Evolutionary conservation across 2,113 vertebrate species (phyloP).

Genomic region (Todiramphus chloris): DNA sequence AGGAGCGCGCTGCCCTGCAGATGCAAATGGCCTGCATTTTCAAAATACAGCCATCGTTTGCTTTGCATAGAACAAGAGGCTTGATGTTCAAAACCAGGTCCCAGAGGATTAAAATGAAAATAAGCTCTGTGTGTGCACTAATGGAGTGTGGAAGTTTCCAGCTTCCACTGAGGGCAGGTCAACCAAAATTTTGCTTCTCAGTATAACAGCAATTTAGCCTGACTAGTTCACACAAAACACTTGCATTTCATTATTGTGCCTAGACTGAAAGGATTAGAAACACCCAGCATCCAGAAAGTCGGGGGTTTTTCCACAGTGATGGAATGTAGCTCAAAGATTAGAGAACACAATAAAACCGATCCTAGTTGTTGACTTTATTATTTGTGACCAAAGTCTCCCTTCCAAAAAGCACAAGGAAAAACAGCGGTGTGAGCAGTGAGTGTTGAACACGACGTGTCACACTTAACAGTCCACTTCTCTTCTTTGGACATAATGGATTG

Average conservation of each 20-base stretch:
- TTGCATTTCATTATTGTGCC: not conserved
- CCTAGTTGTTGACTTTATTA: not conserved
- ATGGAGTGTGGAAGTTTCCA: not conserved
- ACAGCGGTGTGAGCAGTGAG: not conserved
- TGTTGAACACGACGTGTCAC: not conserved
- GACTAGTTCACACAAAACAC: not conserved
- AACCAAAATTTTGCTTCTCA: not conserved
- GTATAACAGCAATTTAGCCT: not conserved
- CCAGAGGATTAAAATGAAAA: not conserved
- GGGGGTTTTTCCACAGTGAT: not conserved
- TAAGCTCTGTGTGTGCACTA: not conserved
- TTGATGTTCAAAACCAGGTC: not conserved
- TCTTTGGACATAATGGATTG: not conserved
- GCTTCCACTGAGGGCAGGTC: not conserved
- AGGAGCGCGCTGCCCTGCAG: not conserved
- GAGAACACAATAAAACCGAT: not conserved
- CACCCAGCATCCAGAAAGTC: not conserved
- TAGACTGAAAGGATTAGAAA: not conserved
- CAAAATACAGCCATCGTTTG: not conserved
- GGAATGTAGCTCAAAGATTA: not conserved
- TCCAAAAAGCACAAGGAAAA: not conserved
- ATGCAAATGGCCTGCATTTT: not conserved
- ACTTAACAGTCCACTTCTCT: not conserved
- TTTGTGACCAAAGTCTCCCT: not conserved
- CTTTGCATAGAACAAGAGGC: not conserved